Conservation (phyloP, 2,113 vertebrate genomes). For the Echinops telfairi region DNA sequence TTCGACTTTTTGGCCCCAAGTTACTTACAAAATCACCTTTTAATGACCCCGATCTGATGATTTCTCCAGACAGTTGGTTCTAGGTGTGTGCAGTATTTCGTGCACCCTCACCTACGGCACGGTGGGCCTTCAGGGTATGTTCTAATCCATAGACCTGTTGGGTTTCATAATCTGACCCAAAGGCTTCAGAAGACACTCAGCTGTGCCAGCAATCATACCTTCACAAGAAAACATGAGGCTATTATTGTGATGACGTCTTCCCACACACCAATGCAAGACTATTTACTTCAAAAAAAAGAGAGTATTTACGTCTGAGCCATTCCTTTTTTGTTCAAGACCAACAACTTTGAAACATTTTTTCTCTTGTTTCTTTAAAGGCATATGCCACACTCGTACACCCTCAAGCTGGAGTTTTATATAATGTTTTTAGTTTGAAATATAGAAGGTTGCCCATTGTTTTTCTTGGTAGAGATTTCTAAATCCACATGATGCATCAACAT, state of each 20-base stretch:
- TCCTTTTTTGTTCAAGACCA: slow-evolving; percentile 6
- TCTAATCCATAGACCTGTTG: background rate
- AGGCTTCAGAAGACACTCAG: background rate
- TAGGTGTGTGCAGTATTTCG: background rate
- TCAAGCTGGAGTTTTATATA: background rate
- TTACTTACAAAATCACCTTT: background rate
- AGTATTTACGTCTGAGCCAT: background rate
- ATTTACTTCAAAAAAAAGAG: background rate
- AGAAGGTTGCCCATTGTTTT: slow-evolving; percentile 12
- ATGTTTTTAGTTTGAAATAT: slow-evolving; percentile 52
- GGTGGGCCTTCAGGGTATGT: background rate
- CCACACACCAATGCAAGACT: background rate
- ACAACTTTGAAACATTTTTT: background rate
- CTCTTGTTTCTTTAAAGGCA: background rate
- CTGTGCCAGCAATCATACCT: background rate
- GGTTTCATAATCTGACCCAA: background rate
- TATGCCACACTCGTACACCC: background rate
- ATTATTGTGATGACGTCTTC: too few species aligned
- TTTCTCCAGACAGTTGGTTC: background rate
- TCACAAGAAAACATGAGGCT: too few species aligned
- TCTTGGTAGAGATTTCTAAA: background rate
- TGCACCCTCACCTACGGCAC: background rate
- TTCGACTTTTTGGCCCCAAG: background rate
- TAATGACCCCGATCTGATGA: background rate
- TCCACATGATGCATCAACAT: background rate